Conservation (phyloP, 2,888 invertebrate genomes). For the Cinara cedri region DNA sequence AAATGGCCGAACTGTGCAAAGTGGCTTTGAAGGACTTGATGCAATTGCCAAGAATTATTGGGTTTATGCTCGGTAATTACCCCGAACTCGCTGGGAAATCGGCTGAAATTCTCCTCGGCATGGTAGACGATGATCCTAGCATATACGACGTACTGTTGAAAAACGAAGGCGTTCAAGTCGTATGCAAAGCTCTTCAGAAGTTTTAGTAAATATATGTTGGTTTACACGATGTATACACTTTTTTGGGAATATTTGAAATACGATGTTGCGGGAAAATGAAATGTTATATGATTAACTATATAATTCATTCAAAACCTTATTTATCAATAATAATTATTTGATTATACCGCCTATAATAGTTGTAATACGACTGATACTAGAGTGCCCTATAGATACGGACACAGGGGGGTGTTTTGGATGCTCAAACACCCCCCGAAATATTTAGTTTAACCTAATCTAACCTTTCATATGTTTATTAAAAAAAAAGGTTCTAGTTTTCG, state of each 20-base stretch:
- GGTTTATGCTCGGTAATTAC: background rate
- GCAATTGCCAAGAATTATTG: background rate
- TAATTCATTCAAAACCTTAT: no score
- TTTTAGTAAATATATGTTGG: constrained; percentile 33
- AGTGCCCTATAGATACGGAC: no score
- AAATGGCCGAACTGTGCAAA: background rate
- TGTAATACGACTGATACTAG: no score
- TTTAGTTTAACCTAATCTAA: no score
- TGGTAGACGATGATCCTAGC: background rate
- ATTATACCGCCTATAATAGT: no score
- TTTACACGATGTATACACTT: no score
- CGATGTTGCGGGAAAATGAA: no score
- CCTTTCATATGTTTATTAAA: no score
- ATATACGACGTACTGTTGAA: constrained; percentile 12
- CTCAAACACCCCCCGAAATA: no score
- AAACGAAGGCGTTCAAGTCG: background rate
- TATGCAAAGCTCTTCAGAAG: constrained; percentile 3
- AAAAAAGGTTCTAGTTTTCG: background rate
- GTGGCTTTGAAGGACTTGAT: background rate
- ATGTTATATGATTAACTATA: no score
- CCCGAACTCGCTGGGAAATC: background rate
- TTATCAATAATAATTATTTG: no score
- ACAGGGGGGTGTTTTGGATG: background rate
- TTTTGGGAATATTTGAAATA: no score
- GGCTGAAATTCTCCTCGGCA: constrained; percentile 12